These are phyloP conservation scores for Apis cerana DNA, from an alignment of 1,140 invertebrate genomes.

Conservation along the genomic window DNA sequence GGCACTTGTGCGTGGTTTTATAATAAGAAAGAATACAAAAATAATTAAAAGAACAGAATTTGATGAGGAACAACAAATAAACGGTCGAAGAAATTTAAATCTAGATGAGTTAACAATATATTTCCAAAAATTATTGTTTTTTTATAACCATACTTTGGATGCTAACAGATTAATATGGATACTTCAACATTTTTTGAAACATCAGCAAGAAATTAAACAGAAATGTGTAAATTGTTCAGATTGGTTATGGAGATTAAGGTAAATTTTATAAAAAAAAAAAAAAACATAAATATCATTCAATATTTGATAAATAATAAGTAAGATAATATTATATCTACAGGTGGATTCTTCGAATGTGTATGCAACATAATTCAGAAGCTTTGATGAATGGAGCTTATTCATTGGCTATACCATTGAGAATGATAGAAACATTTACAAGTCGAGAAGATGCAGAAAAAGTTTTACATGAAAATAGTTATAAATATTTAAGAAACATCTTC, in stretches of 20 bases:
- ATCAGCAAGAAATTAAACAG: slow-evolving; percentile 83
- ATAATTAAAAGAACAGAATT: slow-evolving; percentile 85
- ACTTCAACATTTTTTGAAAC: slow-evolving; percentile 83
- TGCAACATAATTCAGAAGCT: slow-evolving; percentile 74
- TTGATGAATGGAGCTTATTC: slow-evolving; percentile 76
- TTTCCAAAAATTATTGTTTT: slow-evolving; percentile 87
- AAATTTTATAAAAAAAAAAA: slow-evolving; percentile 67
- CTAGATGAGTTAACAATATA: slow-evolving; percentile 82
- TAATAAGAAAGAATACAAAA: slow-evolving; percentile 86
- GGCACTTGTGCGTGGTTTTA: slow-evolving; percentile 89
- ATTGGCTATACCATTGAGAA: slow-evolving; percentile 88
- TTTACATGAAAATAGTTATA: slow-evolving; percentile 76
- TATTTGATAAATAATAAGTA: neutral
- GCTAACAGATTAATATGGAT: slow-evolving; percentile 85
- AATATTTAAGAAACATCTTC: slow-evolving; percentile 72
- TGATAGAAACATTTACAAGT: slow-evolving; percentile 90
- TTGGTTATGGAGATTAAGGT: slow-evolving; percentile 84
- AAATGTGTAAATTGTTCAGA: slow-evolving; percentile 79
- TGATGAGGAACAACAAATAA: slow-evolving; percentile 82
- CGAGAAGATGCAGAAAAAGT: slow-evolving; percentile 80
- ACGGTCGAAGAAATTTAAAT: slow-evolving; percentile 79
- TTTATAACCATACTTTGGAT: slow-evolving; percentile 88
- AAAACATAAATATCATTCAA: neutral
- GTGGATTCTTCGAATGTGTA: slow-evolving; percentile 74
- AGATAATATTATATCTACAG: slow-evolving; percentile 53